A percentile compares a stretch with the other conserved stretches of the same genome.
Conservation (phyloP, 2,113 vertebrate species). For the Cacatua alba region DNA sequence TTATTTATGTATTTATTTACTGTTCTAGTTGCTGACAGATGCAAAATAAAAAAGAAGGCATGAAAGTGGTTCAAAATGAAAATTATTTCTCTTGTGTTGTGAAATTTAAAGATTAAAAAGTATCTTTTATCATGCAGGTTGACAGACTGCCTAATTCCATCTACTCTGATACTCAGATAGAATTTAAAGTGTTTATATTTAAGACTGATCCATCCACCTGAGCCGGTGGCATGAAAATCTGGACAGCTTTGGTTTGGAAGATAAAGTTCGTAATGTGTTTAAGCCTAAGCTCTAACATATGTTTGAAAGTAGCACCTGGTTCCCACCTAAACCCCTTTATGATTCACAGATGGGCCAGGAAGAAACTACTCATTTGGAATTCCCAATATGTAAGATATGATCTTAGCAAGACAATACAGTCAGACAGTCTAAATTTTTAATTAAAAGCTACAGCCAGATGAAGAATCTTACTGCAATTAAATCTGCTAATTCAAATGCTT, state of each 20-base stretch:
- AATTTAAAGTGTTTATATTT: slow-evolving; percentile 7
- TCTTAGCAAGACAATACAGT: slow-evolving; percentile 3
- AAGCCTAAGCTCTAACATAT: slow-evolving; percentile 7
- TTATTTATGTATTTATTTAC: not conserved
- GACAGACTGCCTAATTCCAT: not conserved
- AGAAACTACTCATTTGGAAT: slow-evolving; percentile 16
- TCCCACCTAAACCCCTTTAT: slow-evolving; percentile 9
- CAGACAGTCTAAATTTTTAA: not conserved
- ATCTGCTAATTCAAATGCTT: not conserved
- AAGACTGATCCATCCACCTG: not conserved
- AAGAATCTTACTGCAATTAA: not conserved
- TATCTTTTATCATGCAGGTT: not conserved
- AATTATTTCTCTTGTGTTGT: not conserved
- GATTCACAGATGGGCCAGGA: slow-evolving; percentile 40
- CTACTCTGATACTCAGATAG: not conserved
- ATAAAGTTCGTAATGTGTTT: not conserved
- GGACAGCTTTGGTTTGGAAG: not conserved
- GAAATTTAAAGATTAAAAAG: not conserved
- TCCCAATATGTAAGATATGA: slow-evolving; percentile 4
- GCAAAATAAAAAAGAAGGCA: not conserved
- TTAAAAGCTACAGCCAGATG: slow-evolving; percentile 5
- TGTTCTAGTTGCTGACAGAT: not conserved
- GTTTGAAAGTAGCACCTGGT: slow-evolving; percentile 21
- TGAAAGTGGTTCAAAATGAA: not conserved
- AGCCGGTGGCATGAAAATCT: not conserved